Conservation (phyloP, 2,113 vertebrate species). For the Coracopsis vasa region DNA sequence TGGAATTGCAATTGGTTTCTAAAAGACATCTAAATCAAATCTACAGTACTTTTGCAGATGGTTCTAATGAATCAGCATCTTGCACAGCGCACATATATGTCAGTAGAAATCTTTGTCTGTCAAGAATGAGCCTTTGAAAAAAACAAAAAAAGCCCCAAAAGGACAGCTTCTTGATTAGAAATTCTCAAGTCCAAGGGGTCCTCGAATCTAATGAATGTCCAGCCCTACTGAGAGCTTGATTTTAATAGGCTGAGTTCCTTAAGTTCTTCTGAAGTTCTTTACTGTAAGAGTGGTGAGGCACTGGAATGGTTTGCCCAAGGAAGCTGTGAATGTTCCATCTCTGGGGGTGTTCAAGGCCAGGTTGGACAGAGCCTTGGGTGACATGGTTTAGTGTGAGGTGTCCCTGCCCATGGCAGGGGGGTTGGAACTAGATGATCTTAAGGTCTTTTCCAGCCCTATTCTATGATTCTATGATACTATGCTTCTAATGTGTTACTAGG, state of each 20-base stretch:
- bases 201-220: background rate
- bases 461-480: no score
- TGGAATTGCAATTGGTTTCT: background rate
- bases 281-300: no score
- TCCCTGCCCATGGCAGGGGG: no score
- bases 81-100: background rate
- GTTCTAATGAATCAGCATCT: background rate
- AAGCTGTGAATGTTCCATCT: no score
- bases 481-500: background rate
- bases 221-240: background rate
- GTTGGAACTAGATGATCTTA: no score
- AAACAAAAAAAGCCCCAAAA: rapidly evolving
- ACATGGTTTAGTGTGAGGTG: no score
- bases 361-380: no score
- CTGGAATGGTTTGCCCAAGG: no score
- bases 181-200: background rate
- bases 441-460: no score
- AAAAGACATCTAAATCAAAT: background rate
- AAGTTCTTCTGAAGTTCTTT: no score
- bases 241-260: background rate
- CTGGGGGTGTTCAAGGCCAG: no score
- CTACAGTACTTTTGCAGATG: background rate
- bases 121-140: background rate
- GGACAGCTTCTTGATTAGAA: background rate
- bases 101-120: background rate